Base-by-base conservation (phyloP, 2,888 invertebrate species). In the Ischnura elegans region DNA sequence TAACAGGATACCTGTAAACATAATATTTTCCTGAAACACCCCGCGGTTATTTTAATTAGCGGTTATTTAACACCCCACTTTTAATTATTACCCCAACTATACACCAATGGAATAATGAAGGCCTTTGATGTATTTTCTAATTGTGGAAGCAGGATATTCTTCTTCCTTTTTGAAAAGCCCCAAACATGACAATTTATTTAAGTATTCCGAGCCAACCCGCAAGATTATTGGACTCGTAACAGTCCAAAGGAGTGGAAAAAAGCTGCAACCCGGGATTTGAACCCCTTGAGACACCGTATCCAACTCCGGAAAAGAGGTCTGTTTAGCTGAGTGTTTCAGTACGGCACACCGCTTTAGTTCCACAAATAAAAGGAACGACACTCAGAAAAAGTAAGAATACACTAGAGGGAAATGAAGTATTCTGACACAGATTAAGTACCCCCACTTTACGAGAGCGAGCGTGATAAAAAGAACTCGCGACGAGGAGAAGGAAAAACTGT, bases 361-460 rank as follows among this genome's bases (percentile, higher is more conserved):
- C 76, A 76, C 29, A 19, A 76, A 36, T 13, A 13, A 5, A 76
- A 76, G 36, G 76, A 36, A 76, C 13, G 76, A 13, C 76, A 36
- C 76, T 76, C 13, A 0, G 76, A 13, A 76, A 36, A 76, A 76
- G 76, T 36, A 76, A 25, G 13, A 76, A 36, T 36, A 10, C 29
- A 36, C 76, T 76, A 29, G 13, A 29, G 76, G 36, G 76, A 76
- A 61, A 76, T 76, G 2, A 36, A 76, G 76, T 5, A 76, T 76
- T 76, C 76, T 76, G 76, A 76, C 36, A 76, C 76, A 76, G 76
- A 76, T 76, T 76, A 76, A 36, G 76, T 3, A 76, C 36, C 36
- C 13, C 29, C 10, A 4, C 76, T 36, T 10, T 5, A 29, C 13
- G 76, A 36, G 76, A 36, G 76, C 36, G 2, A 76, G 16, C n/a